Conservation (phyloP, 2,797 vertebrate genomes). For the Peromyscus attwateri region DNA sequence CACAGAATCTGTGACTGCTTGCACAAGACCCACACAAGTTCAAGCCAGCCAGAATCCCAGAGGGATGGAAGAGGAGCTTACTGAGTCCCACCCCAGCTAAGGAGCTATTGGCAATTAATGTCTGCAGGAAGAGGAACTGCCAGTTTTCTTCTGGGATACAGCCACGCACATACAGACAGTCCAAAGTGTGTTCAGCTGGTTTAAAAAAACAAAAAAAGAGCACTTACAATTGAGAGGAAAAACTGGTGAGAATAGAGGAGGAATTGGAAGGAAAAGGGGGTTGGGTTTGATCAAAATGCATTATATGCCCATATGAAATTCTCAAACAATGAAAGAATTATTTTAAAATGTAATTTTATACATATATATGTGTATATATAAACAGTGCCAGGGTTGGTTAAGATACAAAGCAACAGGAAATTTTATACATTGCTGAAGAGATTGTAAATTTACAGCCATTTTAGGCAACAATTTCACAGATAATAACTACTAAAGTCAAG, state of each 20-base stretch:
- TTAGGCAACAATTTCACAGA: slow-evolving; percentile 49
- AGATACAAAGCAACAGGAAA: slow-evolving; percentile 43
- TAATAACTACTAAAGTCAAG: slow-evolving; percentile 40
- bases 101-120: neutral
- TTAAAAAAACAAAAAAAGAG: neutral
- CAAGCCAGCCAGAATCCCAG: neutral
- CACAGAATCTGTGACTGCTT: neutral
- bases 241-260: neutral
- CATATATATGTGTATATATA: neutral
- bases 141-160: neutral
- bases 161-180: neutral
- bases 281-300: neutral
- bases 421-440: neutral
- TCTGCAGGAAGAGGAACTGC: neutral
- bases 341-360: neutral
- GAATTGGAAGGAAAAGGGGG: neutral
- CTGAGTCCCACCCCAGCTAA: neutral
- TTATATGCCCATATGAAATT: neutral
- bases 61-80: neutral
- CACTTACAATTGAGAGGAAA: neutral
- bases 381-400: slow-evolving; percentile 1
- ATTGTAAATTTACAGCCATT: slow-evolving; percentile 51
- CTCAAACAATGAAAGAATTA: slow-evolving; percentile 1
- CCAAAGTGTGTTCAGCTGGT: no score
- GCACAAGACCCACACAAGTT: neutral